Base-by-base conservation (phyloP, 2,888 invertebrate genomes). In the Lasioglossum figueresi region DNA sequence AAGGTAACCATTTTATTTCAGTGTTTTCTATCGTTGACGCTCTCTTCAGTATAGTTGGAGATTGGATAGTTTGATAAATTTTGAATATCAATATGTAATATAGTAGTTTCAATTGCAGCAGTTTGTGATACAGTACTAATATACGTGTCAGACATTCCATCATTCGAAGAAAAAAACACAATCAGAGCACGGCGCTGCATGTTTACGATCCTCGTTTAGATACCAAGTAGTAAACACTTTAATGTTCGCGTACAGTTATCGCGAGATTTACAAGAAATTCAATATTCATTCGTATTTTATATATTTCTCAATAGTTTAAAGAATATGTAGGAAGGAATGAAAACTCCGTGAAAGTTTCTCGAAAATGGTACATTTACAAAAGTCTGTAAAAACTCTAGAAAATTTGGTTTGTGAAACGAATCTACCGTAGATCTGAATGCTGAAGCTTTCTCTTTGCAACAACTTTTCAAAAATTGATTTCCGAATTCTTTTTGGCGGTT, bases 1-100 rank as follows among this genome's bases (percentile, higher is more conserved):
- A 98, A 98, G 96, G 96, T 96, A 92, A 63, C 6, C 0, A 12
- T 0, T 52, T 16, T 6, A 27, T 6, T 31, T 5, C 16, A 5
- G 14, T 63, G 45, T n/a, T 12, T 10, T 43, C 31, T 5, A 34
- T 43, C 10, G 8, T 59, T 14, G n/a, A 14, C 27, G 10, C 56
- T n/a, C 12, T n/a, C 56, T 59, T 59, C 2, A 59, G 27, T 59
- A 4, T 27, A 59, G 27, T 27, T 5, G 14, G n/a, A 14, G 14
- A 59, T n/a, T 45, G 45, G 23, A 8, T 10, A 56, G 1, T 10
- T 56, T 2, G 8, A n/a, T n/a, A n/a, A 52, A n/a, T 2, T 8
- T 8, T 45, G 27, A 27, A 14, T 59, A 1, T 27, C n/a, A 14
- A 27, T 27, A 14, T 4, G 4, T 0, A 8, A n/a, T n/a, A 27